Base-by-base conservation (phyloP, 2,113 vertebrate genomes). In the Ursus arctos region DNA sequence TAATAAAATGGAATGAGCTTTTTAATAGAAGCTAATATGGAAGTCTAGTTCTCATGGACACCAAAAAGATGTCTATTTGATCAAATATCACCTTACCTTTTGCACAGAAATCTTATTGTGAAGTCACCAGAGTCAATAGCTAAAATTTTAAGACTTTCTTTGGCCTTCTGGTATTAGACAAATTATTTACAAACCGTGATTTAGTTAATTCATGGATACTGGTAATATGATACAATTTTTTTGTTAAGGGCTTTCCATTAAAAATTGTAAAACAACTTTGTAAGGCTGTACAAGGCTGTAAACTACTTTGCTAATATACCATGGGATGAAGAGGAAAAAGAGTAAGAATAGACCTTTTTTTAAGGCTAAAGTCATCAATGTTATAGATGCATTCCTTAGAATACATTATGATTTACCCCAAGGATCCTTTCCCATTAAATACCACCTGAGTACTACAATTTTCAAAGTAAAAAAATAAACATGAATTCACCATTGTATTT, bases 71-170 rank as follows among this genome's bases (percentile, higher is more conserved):
- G 95, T 88, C 36, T 85, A 95, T 97, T 96, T 98, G 95, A 98
- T 96, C 91, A 93, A 96, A 94, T 97, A 98, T 96, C 97, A 97
- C 83, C 99, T 99, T 99, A 99, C 99, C 99, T 99, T 98, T 97
- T 98, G 98, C 92, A 98, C 98, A 99, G 98, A 98, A 98, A 99
- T 97, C 98, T 1, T 98, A 97, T 22, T 96, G 93, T 97, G 98
- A 98, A 97, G 98, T 98, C 98, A 98, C 98, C 98, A 98, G 97
- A 97, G 67, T 96, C 96, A 98, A 99, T 57, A 97, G 97, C 98
- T 98, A 98, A 98, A 98, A 83, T 94, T 95, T 97, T 98, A 98
- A 98, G 98, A 99, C 98, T 97, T 98, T 98, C 98, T 98, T 98
- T 99, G 98, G 98, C 98, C 98, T 98, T 98, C 96, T 90, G 18